Evolutionary conservation across 2,888 invertebrate species (phyloP), one percentile per base, ranked within the genome.

Genomic region (Galerucella nymphaeae): DNA sequence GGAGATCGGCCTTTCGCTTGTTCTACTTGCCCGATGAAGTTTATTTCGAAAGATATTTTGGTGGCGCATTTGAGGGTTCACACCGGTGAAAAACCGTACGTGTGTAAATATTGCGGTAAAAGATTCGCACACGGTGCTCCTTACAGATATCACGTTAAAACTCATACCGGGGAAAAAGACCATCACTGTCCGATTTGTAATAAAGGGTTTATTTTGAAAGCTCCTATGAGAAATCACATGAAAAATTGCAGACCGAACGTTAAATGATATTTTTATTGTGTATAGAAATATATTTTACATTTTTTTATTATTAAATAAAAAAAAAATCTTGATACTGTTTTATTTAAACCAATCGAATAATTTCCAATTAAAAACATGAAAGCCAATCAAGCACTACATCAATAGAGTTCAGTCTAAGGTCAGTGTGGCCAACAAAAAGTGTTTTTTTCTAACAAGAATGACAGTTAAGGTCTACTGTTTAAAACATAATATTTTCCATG

Each of bases 111-210:
- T 30, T 85, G 84, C 73, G 84, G 83, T 13, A 81, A 83, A 67
- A 81, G 81, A 50, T 79, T 82, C 85, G 88, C 88, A 38, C 90
- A 90, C 84, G 86, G 89, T 18, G 89, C 89, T 77, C 89, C 90
- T 62, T 88, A 90, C 72, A 89, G 89, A 77, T 89, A 90, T 77
- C 90, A 90, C 83, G 89, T 89, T 82, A 85, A 90, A 84, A 90
- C 89, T 82, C 90, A 90, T 86, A 89, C 88, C 77, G 90, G 89
- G 68, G 88, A 88, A 75, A 86, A 89, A 75, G 90, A 89, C 0
- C 90, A 89, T 85, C 87, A 88, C 70, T 79, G 75, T 66, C 71
- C 66, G 41, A 72, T 77, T 58, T 78, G 77, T 53, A 75, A 71
- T 41, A 79, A 76, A 66, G 74, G 75, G 13, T 78, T 77, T 55